Evolutionary conservation across 2,113 vertebrate species (phyloP).

Genomic region (Fregata magnificens): DNA sequence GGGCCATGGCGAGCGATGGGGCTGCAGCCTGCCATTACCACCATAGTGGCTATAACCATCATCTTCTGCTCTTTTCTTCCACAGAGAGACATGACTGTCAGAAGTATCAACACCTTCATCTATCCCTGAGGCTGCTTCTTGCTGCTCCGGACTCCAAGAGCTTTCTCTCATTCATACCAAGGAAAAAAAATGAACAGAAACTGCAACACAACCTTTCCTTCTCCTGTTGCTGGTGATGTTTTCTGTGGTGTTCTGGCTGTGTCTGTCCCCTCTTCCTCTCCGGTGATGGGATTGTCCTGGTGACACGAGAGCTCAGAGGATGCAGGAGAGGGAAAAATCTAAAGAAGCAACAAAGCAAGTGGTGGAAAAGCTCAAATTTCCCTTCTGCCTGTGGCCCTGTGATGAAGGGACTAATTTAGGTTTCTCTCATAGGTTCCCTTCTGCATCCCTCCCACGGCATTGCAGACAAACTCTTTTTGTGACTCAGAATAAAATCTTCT

Average conservation of each 20-base stretch:
- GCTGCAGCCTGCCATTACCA: neutral
- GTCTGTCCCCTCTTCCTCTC: neutral
- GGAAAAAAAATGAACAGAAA: neutral
- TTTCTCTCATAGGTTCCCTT: constrained; percentile 2
- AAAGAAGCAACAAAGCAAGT: neutral
- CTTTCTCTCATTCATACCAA: neutral
- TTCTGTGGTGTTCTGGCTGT: neutral
- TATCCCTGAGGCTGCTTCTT: neutral
- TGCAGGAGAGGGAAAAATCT: neutral
- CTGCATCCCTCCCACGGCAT: neutral
- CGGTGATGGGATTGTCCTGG: neutral
- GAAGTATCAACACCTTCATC: neutral
- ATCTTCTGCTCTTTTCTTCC: neutral
- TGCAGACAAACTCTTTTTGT: constrained; percentile 3
- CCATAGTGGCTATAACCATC: neutral
- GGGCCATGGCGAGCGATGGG: accelerated
- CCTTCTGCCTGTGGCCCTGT: neutral
- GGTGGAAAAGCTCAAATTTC: neutral
- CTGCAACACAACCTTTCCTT: neutral
- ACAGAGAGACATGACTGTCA: neutral
- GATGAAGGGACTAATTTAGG: neutral
- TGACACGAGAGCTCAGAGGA: neutral
- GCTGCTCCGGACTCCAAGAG: neutral
- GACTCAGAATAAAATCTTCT: constrained; percentile 41
- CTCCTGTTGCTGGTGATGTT: neutral